A percentile compares a stretch with the other conserved stretches of the same genome.
These are phyloP conservation scores for Cnemophilus loriae DNA, from an alignment of 2,113 vertebrate genomes.

Conservation along the genomic window DNA sequence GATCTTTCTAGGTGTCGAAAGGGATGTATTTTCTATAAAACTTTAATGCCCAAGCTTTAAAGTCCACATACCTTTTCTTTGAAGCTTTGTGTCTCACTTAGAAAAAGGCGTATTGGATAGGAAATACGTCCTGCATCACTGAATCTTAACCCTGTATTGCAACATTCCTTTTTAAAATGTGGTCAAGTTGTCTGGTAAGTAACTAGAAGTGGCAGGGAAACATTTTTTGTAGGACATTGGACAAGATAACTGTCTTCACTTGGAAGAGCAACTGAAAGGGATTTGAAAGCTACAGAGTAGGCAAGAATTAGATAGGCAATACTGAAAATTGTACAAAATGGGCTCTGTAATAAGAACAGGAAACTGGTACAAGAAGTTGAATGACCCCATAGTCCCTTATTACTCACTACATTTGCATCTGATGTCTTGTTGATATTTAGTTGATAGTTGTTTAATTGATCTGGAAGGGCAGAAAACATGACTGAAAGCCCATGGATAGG, in stretches of 20 bases:
- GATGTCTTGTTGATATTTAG: neutral
- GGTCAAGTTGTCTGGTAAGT: neutral
- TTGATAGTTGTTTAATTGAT: neutral
- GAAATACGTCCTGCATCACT: neutral
- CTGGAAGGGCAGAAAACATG: neutral
- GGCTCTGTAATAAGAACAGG: neutral
- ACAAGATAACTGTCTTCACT: neutral
- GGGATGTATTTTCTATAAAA: neutral
- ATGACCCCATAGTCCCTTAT: neutral
- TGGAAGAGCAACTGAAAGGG: neutral
- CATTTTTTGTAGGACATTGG: neutral
- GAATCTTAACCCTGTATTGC: neutral
- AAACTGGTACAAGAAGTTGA: neutral
- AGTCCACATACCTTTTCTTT: neutral
- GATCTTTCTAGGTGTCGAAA: neutral
- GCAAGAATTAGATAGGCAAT: neutral
- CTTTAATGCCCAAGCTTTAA: neutral
- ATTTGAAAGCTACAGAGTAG: neutral
- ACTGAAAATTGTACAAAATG: neutral
- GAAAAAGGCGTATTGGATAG: neutral
- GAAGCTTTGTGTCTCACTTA: neutral
- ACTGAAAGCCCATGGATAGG: neutral
- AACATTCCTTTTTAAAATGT: neutral
- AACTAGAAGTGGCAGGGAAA: neutral
- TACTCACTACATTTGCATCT: neutral